Base-by-base conservation (phyloP, 2,888 invertebrate genomes). In the Azorinus chamasolen region DNA sequence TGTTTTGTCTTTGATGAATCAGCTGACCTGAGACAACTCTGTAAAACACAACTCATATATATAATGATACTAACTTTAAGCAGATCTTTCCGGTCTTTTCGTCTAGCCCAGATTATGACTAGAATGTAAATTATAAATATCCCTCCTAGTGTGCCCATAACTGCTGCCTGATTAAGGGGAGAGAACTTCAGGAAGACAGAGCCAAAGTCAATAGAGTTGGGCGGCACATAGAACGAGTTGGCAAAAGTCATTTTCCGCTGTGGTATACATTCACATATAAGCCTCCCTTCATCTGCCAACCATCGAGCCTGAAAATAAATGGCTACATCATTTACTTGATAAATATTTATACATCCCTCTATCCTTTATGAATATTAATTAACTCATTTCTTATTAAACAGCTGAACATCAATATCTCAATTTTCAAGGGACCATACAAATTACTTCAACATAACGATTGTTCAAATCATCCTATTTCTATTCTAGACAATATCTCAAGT, bases 191-290 rank as follows among this genome's bases (percentile, higher is more conserved):
- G 84, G 66, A 93, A 93, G 3, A 93, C 92, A 14, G 89, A 91
- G 18, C 86, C 86, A 80, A 93, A 93, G 83, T 93, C 89, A n/a
- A 93, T 92, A 6, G 88, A 85, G 83, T 93, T 93, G 6, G 92
- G 91, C 43, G 91, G 85, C 0, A 92, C 88, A 32, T 83, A 83
- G 65, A 92, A 91, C 18, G 92, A 88, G 41, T 82, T 87, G 14
- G 79, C 83, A 41, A 87, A 74, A 0, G 83, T 83, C 39, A 87
- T 39, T 32, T 66, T 64, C 25, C 65, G 77, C 63, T 65, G 68
- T 1, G 71, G 57, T 6, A 32, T 27, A 59, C 86, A 87, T 1
- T 62, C 45, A 45, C 86, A 87, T 6, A 68, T 55, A 2, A 86
- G 41, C 10, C 66, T 64, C 2, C 53, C 58, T 4, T 53, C 53